phyloP scores from a whole-genome alignment of 2,797 vertebrate genomes.

The Molossus molossus region DNA sequence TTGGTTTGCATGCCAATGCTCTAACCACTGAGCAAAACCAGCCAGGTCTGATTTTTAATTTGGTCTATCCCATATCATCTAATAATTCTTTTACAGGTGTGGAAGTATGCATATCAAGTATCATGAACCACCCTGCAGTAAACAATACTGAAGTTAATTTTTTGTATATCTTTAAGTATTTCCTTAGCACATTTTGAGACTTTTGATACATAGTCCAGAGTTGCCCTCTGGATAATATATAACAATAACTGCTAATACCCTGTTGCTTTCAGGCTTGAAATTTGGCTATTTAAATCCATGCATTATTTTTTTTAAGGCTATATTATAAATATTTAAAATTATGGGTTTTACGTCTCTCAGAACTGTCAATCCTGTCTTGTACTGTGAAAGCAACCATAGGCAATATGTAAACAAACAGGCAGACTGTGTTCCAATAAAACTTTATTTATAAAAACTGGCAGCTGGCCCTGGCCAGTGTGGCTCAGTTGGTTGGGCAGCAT shows the following conservation, averaged over 20 bases:
- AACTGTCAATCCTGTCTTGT: not conserved
- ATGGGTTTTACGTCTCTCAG: not conserved
- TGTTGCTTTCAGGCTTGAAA: not conserved
- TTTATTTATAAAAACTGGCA: not conserved
- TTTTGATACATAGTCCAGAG: not conserved
- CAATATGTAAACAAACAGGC: not conserved
- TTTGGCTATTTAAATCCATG: conserved; percentile 22
- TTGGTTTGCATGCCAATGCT: too few species aligned
- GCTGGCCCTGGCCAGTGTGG: not conserved
- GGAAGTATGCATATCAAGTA: not conserved
- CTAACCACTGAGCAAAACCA: too few species aligned
- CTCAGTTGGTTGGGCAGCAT: too few species aligned
- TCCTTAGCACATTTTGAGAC: conserved; percentile 21
- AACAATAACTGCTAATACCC: not conserved
- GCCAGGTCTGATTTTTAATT: conserved; percentile 28
- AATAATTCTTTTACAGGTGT: not conserved
- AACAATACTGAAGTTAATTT: not conserved
- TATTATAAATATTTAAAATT: conserved; percentile 46
- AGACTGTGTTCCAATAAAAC: conserved; percentile 9
- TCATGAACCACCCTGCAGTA: not conserved
- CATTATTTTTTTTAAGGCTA: conserved; percentile 34
- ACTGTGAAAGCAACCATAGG: conserved; percentile 10
- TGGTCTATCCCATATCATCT: not conserved
- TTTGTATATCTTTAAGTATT: conserved; percentile 45
- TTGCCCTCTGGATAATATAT: not conserved